Percentiles rank a stretch among this genome's conserved stretches.
Evolutionary conservation across 2,797 vertebrate genomes (phyloP).

Genomic region (Loriculus beryllinus): DNA sequence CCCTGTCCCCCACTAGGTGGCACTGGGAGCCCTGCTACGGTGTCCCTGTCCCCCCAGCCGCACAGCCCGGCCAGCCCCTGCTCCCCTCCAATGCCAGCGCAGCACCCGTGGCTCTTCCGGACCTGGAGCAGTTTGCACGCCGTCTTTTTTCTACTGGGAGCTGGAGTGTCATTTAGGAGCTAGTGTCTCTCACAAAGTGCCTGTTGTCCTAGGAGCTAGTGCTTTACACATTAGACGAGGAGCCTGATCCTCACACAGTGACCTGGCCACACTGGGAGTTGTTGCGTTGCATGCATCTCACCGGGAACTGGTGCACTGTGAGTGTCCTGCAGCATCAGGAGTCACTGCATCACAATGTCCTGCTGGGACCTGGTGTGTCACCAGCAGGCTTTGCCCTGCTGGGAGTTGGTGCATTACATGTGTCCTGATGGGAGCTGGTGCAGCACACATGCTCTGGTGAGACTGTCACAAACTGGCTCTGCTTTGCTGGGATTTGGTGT

Average conservation of each 20-base stretch:
- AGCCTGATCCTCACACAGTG: background rate
- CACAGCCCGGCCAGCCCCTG: background rate
- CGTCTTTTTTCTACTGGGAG: background rate
- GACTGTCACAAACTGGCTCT: background rate
- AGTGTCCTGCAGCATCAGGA: background rate
- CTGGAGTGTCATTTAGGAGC: rapidly evolving
- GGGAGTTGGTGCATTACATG: background rate
- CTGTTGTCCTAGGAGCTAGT: background rate
- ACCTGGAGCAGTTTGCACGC: rapidly evolving
- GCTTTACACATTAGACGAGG: background rate
- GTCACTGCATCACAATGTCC: background rate
- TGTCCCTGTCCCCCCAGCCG: background rate
- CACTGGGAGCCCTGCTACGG: slow-evolving; percentile 44
- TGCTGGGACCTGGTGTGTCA: background rate
- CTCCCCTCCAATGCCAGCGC: background rate
- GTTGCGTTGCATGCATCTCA: background rate
- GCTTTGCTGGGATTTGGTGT: background rate
- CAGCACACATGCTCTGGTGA: rapidly evolving
- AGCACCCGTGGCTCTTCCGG: background rate
- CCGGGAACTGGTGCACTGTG: background rate
- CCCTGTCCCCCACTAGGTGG: slow-evolving; percentile 53
- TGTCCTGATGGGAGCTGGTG: background rate
- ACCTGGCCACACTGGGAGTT: background rate
- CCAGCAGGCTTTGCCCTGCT: background rate
- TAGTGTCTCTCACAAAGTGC: background rate